Conservation (phyloP, 2,888 invertebrate species). For the Xylocampa areola region DNA sequence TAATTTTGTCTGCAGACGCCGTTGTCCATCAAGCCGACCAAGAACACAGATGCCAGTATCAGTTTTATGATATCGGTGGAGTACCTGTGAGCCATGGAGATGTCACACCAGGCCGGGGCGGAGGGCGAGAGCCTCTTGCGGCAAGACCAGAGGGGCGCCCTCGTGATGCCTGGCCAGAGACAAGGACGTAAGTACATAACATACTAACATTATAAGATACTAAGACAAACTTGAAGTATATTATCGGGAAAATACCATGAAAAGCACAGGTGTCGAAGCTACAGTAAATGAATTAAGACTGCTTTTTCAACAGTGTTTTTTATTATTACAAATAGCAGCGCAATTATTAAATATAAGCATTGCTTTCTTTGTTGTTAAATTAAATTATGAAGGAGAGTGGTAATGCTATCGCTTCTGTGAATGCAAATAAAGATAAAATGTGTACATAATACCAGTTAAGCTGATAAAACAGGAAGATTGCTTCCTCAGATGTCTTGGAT, state of each 20-base stretch:
- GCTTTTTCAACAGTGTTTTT: neutral
- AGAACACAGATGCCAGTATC: slow-evolving; percentile 74
- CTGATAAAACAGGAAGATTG: slow-evolving; percentile 3
- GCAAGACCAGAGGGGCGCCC: slow-evolving; percentile 76
- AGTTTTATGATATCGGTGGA: slow-evolving; percentile 82
- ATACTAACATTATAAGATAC: too few species aligned
- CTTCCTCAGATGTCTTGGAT: slow-evolving; percentile 7
- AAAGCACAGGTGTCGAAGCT: too few species aligned
- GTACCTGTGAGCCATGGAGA: slow-evolving; percentile 77
- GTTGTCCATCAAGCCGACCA: slow-evolving; percentile 43
- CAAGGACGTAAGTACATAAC: slow-evolving; percentile 71
- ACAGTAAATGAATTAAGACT: too few species aligned
- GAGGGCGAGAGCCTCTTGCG: slow-evolving; percentile 86
- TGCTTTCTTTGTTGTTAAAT: neutral
- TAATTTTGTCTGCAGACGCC: slow-evolving; percentile 65
- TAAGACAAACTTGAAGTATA: too few species aligned
- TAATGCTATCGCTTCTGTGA: too few species aligned
- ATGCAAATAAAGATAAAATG: neutral
- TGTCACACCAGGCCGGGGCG: slow-evolving; percentile 82
- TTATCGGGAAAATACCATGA: too few species aligned
- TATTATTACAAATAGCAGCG: neutral
- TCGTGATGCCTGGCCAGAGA: slow-evolving; percentile 77
- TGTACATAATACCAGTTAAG: neutral
- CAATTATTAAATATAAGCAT: neutral
- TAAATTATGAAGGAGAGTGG: too few species aligned